Conservation (phyloP, 2,888 invertebrate genomes). For the Oscheius myriophilus region DNA sequence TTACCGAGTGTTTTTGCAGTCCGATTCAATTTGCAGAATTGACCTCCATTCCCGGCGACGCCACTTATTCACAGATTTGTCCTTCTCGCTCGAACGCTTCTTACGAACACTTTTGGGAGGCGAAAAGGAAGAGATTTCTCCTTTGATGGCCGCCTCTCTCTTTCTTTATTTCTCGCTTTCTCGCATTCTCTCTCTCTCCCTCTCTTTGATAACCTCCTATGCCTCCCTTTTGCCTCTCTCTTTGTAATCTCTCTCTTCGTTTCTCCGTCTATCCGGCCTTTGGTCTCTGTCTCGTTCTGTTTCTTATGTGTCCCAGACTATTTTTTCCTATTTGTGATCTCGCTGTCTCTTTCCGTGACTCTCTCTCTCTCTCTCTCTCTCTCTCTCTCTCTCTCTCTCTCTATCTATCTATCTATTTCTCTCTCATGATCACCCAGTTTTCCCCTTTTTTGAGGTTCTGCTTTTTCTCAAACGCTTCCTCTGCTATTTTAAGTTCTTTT, state of each 20-base stretch:
- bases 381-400: conserved; percentile 6
- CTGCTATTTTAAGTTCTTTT: background rate
- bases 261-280: too few species aligned
- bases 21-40: too few species aligned
- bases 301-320: too few species aligned
- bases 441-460: background rate
- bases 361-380: conserved; percentile 14
- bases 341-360: conserved; percentile 5
- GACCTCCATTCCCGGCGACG: too few species aligned
- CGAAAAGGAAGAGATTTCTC: too few species aligned
- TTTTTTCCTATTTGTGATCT: too few species aligned
- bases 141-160: background rate
- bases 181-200: conserved; percentile 11
- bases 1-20: too few species aligned
- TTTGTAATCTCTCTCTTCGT: too few species aligned
- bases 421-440: background rate
- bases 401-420: conserved; percentile 22
- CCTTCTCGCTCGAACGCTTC: too few species aligned
- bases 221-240: background rate
- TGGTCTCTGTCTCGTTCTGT: too few species aligned
- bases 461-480: background rate
- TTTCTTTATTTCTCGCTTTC: conserved; percentile 1
- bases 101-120: too few species aligned
- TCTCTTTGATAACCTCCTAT: conserved; percentile 5
- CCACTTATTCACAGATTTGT: too few species aligned